Evolutionary conservation across 2,113 vertebrate genomes (phyloP).

Genomic region (Fulica atra): DNA sequence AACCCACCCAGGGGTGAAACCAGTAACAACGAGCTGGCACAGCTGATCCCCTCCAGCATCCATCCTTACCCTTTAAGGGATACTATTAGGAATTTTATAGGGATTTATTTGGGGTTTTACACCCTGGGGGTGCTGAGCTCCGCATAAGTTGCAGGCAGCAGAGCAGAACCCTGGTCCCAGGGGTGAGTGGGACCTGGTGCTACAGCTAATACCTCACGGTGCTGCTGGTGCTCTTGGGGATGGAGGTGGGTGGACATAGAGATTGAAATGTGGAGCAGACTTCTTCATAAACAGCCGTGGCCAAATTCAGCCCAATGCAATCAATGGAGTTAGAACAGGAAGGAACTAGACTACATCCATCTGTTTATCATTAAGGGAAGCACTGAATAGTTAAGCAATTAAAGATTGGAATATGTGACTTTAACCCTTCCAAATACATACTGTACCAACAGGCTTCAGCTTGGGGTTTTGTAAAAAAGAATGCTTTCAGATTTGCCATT

Average conservation of each 20-base stretch:
- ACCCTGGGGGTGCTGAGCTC: background rate
- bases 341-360: conserved; percentile 55
- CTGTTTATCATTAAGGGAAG: conserved; percentile 56
- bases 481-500: background rate
- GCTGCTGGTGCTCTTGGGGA: background rate
- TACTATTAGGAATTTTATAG: background rate
- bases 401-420: conserved; percentile 24
- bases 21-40: background rate
- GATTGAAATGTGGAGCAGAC: conserved; percentile 27
- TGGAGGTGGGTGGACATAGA: conserved; percentile 29
- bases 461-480: background rate
- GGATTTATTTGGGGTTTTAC: background rate
- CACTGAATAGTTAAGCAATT: conserved; percentile 57
- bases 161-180: background rate
- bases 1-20: background rate
- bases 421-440: conserved; percentile 36
- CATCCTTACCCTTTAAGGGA: background rate
- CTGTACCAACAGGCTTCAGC: background rate
- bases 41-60: background rate
- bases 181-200: background rate
- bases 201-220: background rate
- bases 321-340: conserved; percentile 60
- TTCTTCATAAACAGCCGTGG: conserved; percentile 34
- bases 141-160: background rate
- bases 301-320: conserved; percentile 53